Percentiles rank a stretch among this genome's conserved stretches.
Conservation (phyloP, 2,797 vertebrate species). For the Varecia variegata region DNA sequence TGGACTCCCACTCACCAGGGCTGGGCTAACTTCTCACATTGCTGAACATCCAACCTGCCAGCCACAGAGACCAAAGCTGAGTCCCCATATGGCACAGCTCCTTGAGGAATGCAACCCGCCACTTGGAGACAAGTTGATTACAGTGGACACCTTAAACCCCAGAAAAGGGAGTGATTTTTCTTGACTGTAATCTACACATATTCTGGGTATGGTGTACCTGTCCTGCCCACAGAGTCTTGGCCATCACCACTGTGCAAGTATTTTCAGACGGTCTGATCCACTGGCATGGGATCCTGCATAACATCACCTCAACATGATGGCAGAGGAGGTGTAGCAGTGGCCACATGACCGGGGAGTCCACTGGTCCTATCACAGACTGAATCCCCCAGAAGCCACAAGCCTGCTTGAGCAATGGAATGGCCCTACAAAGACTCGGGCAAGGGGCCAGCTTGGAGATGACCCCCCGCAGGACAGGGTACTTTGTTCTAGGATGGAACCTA, state of each 20-base stretch:
- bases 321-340: not conserved
- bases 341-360: not conserved
- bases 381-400: not conserved
- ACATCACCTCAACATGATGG: not conserved
- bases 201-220: not conserved
- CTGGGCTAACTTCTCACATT: not conserved
- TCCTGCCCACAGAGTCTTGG: not conserved
- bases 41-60: not conserved
- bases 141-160: not conserved
- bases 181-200: not conserved
- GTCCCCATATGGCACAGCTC: not conserved
- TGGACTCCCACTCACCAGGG: slow-evolving; percentile 45
- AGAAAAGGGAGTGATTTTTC: not conserved
- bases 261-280: not conserved
- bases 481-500: not conserved
- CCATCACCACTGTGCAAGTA: not conserved
- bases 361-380: not conserved
- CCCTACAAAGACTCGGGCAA: not conserved
- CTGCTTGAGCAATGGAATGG: not conserved
- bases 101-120: not conserved
- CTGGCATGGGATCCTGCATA: not conserved
- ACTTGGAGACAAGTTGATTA: not conserved
- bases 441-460: not conserved
- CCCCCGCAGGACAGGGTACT: not conserved
- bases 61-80: not conserved